phyloP scores from a whole-genome alignment of 2,113 vertebrate genomes.

The Malurus cyaneus region DNA sequence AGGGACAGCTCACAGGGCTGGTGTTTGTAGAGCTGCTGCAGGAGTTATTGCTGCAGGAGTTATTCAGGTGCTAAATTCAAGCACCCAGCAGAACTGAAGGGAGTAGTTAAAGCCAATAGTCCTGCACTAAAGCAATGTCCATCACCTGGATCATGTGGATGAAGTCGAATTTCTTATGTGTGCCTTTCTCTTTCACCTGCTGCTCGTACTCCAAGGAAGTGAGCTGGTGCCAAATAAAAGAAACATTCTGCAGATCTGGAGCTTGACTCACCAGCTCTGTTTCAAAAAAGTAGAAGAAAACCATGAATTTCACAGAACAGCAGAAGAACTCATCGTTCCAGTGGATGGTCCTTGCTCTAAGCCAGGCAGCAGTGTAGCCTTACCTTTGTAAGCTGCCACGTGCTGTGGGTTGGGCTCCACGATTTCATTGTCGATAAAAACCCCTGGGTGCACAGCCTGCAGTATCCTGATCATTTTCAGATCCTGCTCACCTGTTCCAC shows the following conservation, averaged over 20 bases:
- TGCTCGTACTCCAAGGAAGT: constrained; percentile 51
- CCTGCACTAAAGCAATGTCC: not conserved
- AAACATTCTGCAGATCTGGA: constrained; percentile 52
- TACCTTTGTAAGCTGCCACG: constrained; percentile 80
- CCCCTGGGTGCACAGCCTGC: constrained; percentile 72
- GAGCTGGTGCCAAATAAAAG: constrained; percentile 66
- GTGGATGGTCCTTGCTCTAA: accelerated
- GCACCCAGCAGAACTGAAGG: not conserved
- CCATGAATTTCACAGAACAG: not conserved
- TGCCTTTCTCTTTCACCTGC: constrained; percentile 27
- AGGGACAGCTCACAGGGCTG: not conserved
- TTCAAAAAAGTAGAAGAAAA: not conserved
- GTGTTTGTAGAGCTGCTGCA: not conserved
- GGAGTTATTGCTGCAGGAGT: not conserved
- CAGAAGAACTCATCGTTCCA: not conserved
- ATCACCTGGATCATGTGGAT: constrained; percentile 73
- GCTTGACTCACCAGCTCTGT: constrained; percentile 53
- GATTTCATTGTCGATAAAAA: constrained; percentile 78
- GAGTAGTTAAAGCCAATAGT: not conserved
- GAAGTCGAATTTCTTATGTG: constrained; percentile 61
- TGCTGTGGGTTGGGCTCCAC: constrained; percentile 83
- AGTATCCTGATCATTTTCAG: constrained; percentile 81
- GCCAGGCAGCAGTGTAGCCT: not conserved
- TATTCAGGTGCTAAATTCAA: not conserved
- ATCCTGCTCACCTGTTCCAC: constrained; percentile 78